A percentile compares a stretch with the other conserved stretches of the same genome.
Evolutionary conservation across 2,888 invertebrate species (phyloP).

Genomic region (Troilus luridus): DNA sequence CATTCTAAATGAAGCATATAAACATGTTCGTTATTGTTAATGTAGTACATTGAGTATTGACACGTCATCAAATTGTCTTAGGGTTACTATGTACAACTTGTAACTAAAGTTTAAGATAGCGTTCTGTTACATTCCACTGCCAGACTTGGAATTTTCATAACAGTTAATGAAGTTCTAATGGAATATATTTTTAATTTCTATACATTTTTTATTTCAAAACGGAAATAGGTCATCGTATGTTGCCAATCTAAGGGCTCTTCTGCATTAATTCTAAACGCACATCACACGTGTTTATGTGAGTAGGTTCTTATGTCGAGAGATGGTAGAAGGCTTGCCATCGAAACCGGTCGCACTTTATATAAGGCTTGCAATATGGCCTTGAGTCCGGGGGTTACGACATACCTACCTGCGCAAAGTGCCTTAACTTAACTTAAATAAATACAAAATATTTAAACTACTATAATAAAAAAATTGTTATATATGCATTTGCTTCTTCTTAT

Average conservation of each 20-base stretch:
- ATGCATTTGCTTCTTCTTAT: no score
- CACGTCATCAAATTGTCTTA: no score
- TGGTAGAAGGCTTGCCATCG: background rate
- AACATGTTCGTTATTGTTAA: no score
- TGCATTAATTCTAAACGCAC: background rate
- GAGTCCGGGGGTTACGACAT: background rate
- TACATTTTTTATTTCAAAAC: background rate
- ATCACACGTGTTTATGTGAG: background rate
- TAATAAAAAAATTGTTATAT: no score
- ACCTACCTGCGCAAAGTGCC: background rate
- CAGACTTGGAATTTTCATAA: no score
- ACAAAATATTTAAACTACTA: background rate
- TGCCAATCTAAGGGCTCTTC: background rate
- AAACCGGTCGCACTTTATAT: constrained; percentile 2
- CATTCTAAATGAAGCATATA: no score
- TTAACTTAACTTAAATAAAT: background rate
- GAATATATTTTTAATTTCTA: background rate
- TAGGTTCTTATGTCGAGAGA: background rate
- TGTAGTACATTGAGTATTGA: no score
- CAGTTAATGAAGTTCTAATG: no score
- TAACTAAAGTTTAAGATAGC: no score
- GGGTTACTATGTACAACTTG: no score
- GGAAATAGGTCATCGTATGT: background rate
- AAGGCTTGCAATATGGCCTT: background rate
- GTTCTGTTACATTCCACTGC: no score